These are phyloP conservation scores for Scelioninae gen. 1 DNA, from an alignment of 2,888 invertebrate genomes.

Conservation along the genomic window DNA sequence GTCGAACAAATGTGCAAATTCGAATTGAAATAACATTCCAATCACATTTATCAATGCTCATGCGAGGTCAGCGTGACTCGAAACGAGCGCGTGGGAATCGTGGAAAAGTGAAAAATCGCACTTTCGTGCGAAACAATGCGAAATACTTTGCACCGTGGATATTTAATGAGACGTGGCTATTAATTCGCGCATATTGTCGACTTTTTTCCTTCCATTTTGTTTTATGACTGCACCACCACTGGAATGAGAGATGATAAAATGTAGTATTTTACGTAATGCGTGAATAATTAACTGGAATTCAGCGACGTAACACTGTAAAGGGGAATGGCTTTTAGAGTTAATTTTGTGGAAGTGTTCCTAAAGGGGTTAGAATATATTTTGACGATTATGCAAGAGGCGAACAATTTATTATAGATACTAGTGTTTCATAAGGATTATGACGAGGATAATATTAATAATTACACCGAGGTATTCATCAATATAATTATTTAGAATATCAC, in stretches of 20 bases:
- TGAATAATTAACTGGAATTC: constrained; percentile 36
- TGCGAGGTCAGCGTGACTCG: constrained; percentile 31
- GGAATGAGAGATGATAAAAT: constrained; percentile 22
- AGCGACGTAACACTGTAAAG: constrained; percentile 29
- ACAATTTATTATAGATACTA: too few species aligned
- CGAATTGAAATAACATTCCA: constrained; percentile 30
- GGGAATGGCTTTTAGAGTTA: constrained; percentile 40
- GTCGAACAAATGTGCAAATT: constrained; percentile 14
- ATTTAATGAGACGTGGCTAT: constrained; percentile 24
- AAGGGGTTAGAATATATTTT: constrained; percentile 24
- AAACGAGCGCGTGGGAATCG: constrained; percentile 47
- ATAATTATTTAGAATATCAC: too few species aligned
- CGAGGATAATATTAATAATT: background rate
- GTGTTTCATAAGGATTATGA: background rate
- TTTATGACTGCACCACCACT: constrained; percentile 2
- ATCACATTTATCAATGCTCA: constrained; percentile 17
- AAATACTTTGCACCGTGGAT: constrained; percentile 20
- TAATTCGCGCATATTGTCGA: constrained; percentile 18
- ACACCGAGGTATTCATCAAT: too few species aligned
- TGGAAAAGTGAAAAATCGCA: constrained; percentile 36
- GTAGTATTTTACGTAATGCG: constrained; percentile 44
- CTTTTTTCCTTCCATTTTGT: constrained; percentile 12
- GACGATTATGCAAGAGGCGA: constrained; percentile 14
- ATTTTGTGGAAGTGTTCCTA: constrained; percentile 30
- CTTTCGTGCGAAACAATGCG: constrained; percentile 30